phyloP scores from a whole-genome alignment of 2,113 vertebrate genomes.

The Bubo scandiacus region DNA sequence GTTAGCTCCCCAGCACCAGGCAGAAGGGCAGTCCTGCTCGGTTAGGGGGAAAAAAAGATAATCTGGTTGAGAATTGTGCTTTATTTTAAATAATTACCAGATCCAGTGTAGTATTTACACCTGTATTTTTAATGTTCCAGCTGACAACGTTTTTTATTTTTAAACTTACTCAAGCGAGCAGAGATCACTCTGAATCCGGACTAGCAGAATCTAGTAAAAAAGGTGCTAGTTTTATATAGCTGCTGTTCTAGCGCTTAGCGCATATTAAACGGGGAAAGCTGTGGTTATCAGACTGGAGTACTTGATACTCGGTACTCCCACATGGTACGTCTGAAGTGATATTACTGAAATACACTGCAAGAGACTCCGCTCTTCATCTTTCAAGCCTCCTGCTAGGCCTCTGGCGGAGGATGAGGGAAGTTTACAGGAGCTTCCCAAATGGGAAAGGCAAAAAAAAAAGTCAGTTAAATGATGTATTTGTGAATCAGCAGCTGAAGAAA shows the following conservation, averaged over 20 bases:
- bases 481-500: conserved; percentile 28
- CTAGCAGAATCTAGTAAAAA: background rate
- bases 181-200: background rate
- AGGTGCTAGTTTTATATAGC: conserved; percentile 5
- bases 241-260: background rate
- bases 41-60: background rate
- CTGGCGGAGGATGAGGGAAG: background rate
- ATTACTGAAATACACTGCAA: background rate
- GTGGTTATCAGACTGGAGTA: background rate
- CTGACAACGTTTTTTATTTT: background rate
- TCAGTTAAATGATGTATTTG: background rate
- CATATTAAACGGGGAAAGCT: background rate
- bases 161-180: background rate
- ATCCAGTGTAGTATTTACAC: background rate
- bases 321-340: background rate
- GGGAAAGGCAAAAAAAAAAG: background rate
- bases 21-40: background rate
- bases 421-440: background rate
- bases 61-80: background rate
- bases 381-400: background rate
- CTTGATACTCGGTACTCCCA: background rate
- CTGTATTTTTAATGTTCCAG: background rate
- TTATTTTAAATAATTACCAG: background rate
- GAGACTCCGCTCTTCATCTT: background rate
- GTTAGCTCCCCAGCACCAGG: background rate